Base-by-base conservation (phyloP, 2,888 invertebrate species). In the Xylocampa areola region DNA sequence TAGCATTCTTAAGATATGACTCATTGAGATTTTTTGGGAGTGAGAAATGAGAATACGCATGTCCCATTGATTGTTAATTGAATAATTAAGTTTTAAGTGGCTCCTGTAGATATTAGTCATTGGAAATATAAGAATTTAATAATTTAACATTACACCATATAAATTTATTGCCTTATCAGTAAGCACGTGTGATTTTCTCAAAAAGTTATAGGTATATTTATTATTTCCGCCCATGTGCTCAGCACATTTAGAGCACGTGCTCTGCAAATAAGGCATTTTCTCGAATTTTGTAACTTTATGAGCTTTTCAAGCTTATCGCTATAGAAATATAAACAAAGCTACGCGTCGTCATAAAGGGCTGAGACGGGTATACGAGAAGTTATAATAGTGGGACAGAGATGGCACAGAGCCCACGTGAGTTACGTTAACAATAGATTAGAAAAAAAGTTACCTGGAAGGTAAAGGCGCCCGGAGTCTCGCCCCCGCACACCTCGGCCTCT, bases 401-500 rank as follows among this genome's bases (percentile, higher is more conserved):
- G 62, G 79, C 55, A 47, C 55, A 72, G 74, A 80, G 78, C 86
- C 88, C 92, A 93, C 92, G 91, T 92, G 92, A 89, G 88, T 80
- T 80, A 85, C 75, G 88, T 87, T 88, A 90, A 93, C 93, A 92
- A 93, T 91, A 91, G 93, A 85, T 85, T 84, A 85, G 77, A 91
- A 91, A 91, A 89, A 91, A 89, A 77, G 81, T 79, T 93, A 93
- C 93, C 94, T 92, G 93, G 86, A 88, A 90, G 90, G 90, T 88
- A 86, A 66, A 75, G 75, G 63, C 79, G 82, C 81, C 72, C 79
- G 82, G 72, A 76, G 77, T 77, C 79, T 81, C 86, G 84, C 89
- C 87, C 87, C 86, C 89, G 82, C 89, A 52, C 75, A 54, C 73
- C 75, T 63, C 71, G 60, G 49, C 70, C 73, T 63, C 68, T 65